These are phyloP conservation scores for Drosophila putrida DNA, from an alignment of 2,888 invertebrate species.

Conservation along the genomic window DNA sequence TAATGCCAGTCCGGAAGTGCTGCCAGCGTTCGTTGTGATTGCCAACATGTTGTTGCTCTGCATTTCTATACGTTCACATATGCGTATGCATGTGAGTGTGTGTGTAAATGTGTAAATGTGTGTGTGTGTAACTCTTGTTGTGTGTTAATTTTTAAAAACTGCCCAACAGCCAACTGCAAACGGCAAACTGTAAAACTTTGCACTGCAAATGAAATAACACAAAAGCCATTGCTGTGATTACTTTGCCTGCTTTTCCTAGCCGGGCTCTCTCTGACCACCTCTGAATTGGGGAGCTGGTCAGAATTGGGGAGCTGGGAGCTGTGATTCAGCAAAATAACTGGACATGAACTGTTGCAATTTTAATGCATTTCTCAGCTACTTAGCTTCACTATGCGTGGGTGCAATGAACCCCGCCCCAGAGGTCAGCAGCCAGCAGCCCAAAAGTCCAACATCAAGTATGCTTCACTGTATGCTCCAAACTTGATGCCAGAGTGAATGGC, in stretches of 20 bases:
- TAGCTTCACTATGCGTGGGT: slow-evolving; percentile 52
- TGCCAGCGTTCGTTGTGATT: slow-evolving; percentile 67
- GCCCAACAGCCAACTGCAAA: slow-evolving; percentile 67
- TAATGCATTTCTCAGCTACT: slow-evolving; percentile 70
- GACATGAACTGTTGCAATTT: slow-evolving; percentile 70
- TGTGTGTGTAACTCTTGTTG: slow-evolving; percentile 45
- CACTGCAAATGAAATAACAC: slow-evolving; percentile 72
- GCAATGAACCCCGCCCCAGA: slow-evolving; percentile 34
- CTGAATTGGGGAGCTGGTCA: slow-evolving; percentile 2
- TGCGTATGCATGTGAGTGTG: slow-evolving; percentile 36
- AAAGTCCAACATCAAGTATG: slow-evolving; percentile 15
- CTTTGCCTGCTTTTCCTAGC: slow-evolving; percentile 44
- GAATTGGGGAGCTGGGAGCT: slow-evolving; percentile 28
- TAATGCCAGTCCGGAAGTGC: slow-evolving; percentile 62
- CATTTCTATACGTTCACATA: slow-evolving; percentile 32
- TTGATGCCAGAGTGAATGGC: neutral
- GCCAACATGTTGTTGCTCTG: slow-evolving; percentile 63
- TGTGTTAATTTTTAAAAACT: slow-evolving; percentile 78
- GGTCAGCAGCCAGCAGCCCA: slow-evolving; percentile 6
- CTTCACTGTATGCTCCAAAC: neutral
- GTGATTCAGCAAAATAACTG: slow-evolving; percentile 57
- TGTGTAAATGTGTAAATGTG: slow-evolving; percentile 19
- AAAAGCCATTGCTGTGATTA: slow-evolving; percentile 76
- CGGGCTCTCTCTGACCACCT: neutral
- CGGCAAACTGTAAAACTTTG: slow-evolving; percentile 49